These are phyloP conservation scores for Cephus pulcher DNA, from an alignment of 2,888 invertebrate genomes.

Conservation along the genomic window DNA sequence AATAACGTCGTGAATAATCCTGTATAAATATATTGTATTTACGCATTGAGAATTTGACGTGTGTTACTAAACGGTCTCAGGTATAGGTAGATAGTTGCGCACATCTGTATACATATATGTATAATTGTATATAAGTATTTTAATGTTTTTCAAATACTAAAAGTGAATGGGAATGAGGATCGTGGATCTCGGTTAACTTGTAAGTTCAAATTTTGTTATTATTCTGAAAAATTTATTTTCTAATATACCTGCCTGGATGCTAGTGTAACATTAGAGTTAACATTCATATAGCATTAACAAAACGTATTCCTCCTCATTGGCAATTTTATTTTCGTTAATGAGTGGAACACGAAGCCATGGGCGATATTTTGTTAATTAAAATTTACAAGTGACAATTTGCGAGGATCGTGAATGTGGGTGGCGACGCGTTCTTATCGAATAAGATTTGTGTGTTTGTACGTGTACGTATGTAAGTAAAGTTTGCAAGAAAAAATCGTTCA, in stretches of 20 bases:
- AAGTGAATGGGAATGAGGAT: neutral
- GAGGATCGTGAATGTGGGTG: neutral
- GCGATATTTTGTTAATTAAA: neutral
- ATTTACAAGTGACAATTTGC: neutral
- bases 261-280: neutral
- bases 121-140: neutral
- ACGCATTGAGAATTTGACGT: slow-evolving; percentile 7
- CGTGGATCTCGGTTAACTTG: neutral
- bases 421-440: neutral
- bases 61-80: slow-evolving; percentile 6
- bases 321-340: neutral
- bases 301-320: neutral
- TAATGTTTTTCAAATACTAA: neutral
- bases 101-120: neutral
- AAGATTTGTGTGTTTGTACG: neutral
- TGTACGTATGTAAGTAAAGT: neutral
- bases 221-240: neutral
- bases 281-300: neutral
- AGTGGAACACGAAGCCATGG: neutral
- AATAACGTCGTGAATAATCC: neutral
- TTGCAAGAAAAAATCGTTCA: neutral
- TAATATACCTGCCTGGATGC: neutral
- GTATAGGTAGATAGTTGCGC: neutral
- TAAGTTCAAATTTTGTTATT: neutral
- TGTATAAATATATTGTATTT: neutral